Conservation (phyloP, 2,797 vertebrate genomes). For the Bufotes viridis region DNA sequence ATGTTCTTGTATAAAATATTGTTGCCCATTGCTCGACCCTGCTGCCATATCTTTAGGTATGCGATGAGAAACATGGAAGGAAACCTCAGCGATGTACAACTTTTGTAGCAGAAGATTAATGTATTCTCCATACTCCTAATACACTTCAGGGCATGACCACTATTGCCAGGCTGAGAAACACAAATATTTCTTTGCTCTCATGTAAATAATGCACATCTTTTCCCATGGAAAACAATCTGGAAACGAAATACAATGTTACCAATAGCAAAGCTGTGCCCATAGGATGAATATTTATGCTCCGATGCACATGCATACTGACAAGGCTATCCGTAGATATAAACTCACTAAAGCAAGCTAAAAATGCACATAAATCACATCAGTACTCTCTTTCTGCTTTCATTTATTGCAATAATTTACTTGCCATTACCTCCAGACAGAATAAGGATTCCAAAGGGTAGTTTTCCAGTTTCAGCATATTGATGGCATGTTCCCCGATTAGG, state of each 20-base stretch:
- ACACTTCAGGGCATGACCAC: not conserved
- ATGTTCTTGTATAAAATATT: not conserved
- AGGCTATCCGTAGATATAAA: not conserved
- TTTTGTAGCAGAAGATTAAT: not conserved
- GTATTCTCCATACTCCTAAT: not conserved
- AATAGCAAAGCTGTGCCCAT: not conserved
- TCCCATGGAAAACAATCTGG: not conserved
- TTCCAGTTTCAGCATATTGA: no score
- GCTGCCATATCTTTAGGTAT: not conserved
- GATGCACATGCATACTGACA: slow-evolving; percentile 18
- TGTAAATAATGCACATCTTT: slow-evolving; percentile 3
- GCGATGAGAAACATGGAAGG: not conserved
- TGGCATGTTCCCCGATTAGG: no score
- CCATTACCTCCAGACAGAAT: not conserved
- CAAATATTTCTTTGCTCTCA: slow-evolving; percentile 5
- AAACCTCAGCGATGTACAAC: not conserved
- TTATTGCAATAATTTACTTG: slow-evolving; percentile 3
- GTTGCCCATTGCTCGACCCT: not conserved
- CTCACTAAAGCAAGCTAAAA: not conserved
- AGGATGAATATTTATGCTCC: slow-evolving; percentile 9
- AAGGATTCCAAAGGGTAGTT: not conserved
- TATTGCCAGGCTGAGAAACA: not conserved
- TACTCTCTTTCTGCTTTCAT: not conserved
- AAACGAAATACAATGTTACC: slow-evolving; percentile 7
- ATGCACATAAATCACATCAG: slow-evolving; percentile 8